These are phyloP conservation scores for Saturnia pavonia DNA, from an alignment of 2,888 invertebrate genomes.

Conservation along the genomic window DNA sequence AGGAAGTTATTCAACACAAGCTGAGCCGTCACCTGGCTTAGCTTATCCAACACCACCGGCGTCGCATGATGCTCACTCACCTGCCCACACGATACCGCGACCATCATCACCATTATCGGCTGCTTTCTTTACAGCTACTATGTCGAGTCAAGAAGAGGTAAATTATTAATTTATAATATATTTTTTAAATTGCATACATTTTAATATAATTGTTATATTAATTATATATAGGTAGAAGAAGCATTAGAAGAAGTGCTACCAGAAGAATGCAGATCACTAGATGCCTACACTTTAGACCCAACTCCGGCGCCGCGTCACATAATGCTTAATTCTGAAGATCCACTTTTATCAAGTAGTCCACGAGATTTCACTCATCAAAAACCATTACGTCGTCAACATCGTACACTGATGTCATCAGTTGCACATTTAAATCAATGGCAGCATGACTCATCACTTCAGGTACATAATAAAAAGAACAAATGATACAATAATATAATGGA, in stretches of 20 bases:
- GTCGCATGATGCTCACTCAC: conserved; percentile 91
- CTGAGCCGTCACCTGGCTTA: conserved; percentile 85
- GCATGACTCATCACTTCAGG: conserved; percentile 68
- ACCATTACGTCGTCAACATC: conserved; percentile 58
- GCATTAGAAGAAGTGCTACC: conserved; percentile 92
- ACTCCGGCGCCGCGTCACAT: conserved; percentile 89
- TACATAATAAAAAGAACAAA: conserved; percentile 33
- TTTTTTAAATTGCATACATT: conserved; percentile 3
- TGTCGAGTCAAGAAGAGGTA: conserved; percentile 91
- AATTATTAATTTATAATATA: conserved; percentile 24
- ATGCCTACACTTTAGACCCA: conserved; percentile 84
- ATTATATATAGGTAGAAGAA: conserved; percentile 85
- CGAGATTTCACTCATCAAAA: conserved; percentile 86
- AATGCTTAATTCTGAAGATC: conserved; percentile 94
- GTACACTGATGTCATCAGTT: conserved; percentile 48
- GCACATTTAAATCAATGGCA: conserved; percentile 68
- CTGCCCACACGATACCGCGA: conserved; percentile 83
- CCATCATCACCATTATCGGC: conserved; percentile 91
- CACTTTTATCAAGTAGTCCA: conserved; percentile 90
- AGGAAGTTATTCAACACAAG: conserved; percentile 68
- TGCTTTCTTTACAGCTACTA: conserved; percentile 91
- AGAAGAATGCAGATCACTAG: conserved; percentile 85
- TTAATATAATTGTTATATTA: conserved; percentile 21
- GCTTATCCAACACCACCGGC: conserved; percentile 94
- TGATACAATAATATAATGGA: neutral